Conservation (phyloP, 2,113 vertebrate species). For the Condylura cristata region DNA sequence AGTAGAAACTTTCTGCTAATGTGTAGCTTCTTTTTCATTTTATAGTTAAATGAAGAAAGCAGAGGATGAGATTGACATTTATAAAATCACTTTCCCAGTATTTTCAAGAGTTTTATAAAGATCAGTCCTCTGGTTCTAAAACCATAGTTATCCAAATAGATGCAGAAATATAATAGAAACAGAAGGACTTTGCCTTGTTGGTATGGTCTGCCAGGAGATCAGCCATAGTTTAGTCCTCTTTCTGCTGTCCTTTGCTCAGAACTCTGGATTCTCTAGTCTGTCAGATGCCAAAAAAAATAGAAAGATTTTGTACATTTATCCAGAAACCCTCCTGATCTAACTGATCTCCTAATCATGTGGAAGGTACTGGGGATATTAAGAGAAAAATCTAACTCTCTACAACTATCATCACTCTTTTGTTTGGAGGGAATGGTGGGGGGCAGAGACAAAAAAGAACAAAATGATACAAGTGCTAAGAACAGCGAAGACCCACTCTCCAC, state of each 20-base stretch:
- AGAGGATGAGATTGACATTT: not conserved
- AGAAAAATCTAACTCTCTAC: not conserved
- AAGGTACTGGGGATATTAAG: not conserved
- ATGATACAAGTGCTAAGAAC: not conserved
- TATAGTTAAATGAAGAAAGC: not conserved
- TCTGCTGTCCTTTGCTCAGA: not conserved
- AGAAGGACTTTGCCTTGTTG: not conserved
- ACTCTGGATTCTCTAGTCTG: not conserved
- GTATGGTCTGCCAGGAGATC: not conserved
- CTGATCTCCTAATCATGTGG: not conserved
- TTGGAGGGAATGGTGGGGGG: not conserved
- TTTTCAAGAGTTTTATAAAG: conserved; percentile 7
- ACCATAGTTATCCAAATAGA: not conserved
- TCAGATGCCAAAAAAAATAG: not conserved
- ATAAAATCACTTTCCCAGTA: not conserved
- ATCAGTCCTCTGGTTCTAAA: not conserved
- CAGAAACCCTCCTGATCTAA: not conserved
- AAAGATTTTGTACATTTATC: not conserved
- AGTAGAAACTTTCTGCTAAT: not conserved
- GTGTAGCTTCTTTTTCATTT: not conserved
- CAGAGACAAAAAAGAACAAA: not conserved
- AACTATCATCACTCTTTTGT: not conserved
- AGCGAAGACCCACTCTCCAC: not conserved
- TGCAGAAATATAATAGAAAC: not conserved
- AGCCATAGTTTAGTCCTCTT: not conserved